phyloP scores from a whole-genome alignment of 1,140 invertebrate species.

The Mesaphorura yosii region DNA sequence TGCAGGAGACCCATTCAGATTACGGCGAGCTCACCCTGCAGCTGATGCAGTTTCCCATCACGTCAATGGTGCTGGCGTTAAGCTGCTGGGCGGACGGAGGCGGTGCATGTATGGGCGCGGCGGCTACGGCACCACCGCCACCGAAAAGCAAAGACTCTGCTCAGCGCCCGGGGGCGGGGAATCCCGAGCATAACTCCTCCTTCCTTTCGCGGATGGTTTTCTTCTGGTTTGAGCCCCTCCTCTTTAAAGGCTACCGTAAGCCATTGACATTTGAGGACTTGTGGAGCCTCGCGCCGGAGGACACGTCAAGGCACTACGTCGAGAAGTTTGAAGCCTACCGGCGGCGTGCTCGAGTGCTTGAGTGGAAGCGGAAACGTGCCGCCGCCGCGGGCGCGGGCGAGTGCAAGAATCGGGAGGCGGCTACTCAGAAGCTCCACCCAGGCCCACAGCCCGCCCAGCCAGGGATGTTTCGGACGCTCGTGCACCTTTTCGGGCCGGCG shows the following conservation, averaged over 20 bases:
- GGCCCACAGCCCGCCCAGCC: neutral
- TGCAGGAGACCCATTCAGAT: constrained; percentile 36
- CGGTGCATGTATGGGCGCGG: no score
- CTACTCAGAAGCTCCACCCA: neutral
- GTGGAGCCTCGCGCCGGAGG: constrained; percentile 13
- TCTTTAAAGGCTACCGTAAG: constrained; percentile 14
- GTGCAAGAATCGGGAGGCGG: neutral
- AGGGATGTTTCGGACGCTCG: neutral
- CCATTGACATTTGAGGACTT: constrained; percentile 8
- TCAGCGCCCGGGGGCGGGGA: neutral
- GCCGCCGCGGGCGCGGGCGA: no score
- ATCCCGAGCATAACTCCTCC: constrained; percentile 7
- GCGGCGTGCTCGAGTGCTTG: neutral
- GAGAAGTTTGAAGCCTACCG: neutral
- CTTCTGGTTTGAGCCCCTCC: constrained; percentile 14
- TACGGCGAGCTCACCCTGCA: constrained; percentile 53
- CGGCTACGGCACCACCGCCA: no score
- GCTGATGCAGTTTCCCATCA: constrained; percentile 65
- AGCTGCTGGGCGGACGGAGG: constrained; percentile 63
- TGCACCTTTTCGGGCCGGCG: constrained; percentile 39
- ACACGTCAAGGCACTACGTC: constrained; percentile 47
- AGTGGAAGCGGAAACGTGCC: no score
- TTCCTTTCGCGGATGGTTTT: constrained; percentile 14
- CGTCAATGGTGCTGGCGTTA: constrained; percentile 58
- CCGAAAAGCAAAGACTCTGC: constrained; percentile 7